These are phyloP conservation scores for Rhinatrema bivittatum DNA, from an alignment of 2,797 vertebrate species.

Conservation along the genomic window DNA sequence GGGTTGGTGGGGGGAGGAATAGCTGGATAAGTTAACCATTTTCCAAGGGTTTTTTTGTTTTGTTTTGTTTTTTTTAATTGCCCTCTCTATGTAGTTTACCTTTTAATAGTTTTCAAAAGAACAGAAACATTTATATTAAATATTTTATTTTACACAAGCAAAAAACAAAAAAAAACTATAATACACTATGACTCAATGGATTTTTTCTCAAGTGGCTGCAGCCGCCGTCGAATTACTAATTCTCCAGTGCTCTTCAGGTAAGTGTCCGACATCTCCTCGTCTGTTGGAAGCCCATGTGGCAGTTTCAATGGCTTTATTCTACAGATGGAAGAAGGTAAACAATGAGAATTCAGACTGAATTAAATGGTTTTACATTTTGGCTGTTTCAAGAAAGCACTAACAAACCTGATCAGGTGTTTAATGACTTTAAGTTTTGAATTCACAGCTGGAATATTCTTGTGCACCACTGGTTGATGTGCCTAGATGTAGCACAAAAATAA, in stretches of 20 bases:
- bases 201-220: conserved; percentile 61
- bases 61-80: no score
- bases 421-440: conserved; percentile 78
- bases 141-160: conserved; percentile 31
- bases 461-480: conserved; percentile 71
- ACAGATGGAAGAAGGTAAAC: conserved; percentile 8
- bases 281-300: conserved; percentile 79
- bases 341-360: background rate
- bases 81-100: no score
- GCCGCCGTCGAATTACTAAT: conserved; percentile 62
- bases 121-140: no score
- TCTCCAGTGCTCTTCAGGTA: conserved; percentile 82
- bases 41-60: no score
- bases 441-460: conserved; percentile 89
- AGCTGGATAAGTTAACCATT: no score
- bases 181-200: conserved; percentile 45
- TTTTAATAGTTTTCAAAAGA: no score
- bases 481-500: conserved; percentile 30
- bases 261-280: conserved; percentile 74
- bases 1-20: no score
- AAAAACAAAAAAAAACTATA: background rate
- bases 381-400: conserved; percentile 8
- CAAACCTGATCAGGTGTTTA: conserved; percentile 90
- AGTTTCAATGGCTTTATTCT: conserved; percentile 85
- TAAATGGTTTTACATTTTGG: background rate